Evolutionary conservation across 2,113 vertebrate species (phyloP), one percentile per base, ranked within the genome.

Genomic region (Vidua macroura): DNA sequence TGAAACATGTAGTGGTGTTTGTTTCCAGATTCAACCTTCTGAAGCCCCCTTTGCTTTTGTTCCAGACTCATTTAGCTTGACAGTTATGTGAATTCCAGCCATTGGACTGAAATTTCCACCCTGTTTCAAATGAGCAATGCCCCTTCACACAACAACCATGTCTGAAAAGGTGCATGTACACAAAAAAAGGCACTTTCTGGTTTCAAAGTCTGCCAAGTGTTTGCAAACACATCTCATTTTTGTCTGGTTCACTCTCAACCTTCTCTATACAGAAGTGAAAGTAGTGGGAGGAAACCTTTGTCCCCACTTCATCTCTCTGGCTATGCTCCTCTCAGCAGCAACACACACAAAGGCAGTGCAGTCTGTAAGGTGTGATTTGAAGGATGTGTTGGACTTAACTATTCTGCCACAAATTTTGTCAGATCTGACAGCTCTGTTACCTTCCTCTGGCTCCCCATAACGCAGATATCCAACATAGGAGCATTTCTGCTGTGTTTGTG

Each of bases 11-110:
- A 80, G 20, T 37, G 21, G 35, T 86, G 74, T 86, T 93, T 83
- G 17, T 86, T 88, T 95, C 59, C 63, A 80, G 63, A 68, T 85
- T 95, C 87, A 87, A 89, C 59, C 64, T 91, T 83, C 87, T 64
- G 52, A 83, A 96, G 48, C 12, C 39, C n/a, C 53, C 9, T 70
- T 74, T 77, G 59, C 68, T 83, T 86, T 46, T 83, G 19, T 62
- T 95, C 25, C 48, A 93, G 64, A 28, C 55, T 88, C 4, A 0
- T 93, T 94, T 75, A 83, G 7, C 68, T 93, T 95, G 55, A 90
- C 67, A 90, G 72, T 55, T 67, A 88, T 53, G 76, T 83, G 88
- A 94, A 83, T 90, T 95, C 31, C 68, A 92, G 63, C 68, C 68
- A 80, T 22, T 74, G 85, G 75, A 39, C 68, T 81, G 55, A 92